Conservation (phyloP, 2,888 invertebrate species). For the Phyllotreta cruciferae region DNA sequence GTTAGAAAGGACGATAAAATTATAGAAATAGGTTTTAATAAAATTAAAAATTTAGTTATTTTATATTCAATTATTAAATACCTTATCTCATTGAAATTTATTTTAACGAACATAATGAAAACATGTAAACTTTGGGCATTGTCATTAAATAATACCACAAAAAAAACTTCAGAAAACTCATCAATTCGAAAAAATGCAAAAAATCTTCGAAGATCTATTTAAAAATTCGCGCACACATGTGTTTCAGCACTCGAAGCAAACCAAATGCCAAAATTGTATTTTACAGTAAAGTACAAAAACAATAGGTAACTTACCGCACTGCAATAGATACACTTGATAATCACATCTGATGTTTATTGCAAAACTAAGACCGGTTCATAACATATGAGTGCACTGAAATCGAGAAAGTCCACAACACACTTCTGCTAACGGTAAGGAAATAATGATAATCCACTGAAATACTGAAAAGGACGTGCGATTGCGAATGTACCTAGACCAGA, state of each 20-base stretch:
- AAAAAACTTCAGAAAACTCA: too few relatives aligned
- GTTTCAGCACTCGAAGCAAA: not conserved
- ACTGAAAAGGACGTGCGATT: slow-evolving; percentile 27
- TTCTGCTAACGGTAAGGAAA: slow-evolving; percentile 30
- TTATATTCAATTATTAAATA: too few relatives aligned
- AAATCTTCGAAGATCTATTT: not conserved
- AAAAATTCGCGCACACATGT: not conserved
- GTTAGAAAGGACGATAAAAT: too few relatives aligned
- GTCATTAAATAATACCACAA: too few relatives aligned
- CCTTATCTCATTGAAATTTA: too few relatives aligned
- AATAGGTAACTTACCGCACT: slow-evolving; percentile 32
- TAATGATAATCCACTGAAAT: slow-evolving; percentile 33
- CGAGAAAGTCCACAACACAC: slow-evolving; percentile 33
- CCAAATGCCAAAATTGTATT: not conserved
- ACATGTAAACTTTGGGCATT: too few relatives aligned
- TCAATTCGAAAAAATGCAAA: too few relatives aligned
- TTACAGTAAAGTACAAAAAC: slow-evolving; percentile 10
- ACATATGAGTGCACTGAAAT: slow-evolving; percentile 35
- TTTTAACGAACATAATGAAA: too few relatives aligned
- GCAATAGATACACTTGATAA: slow-evolving; percentile 30
- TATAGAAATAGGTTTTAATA: too few relatives aligned
- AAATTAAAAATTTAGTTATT: too few relatives aligned
- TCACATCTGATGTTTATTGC: slow-evolving; percentile 37
- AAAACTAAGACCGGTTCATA: slow-evolving; percentile 38
- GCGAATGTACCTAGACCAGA: slow-evolving; percentile 13